Evolutionary conservation across 1,140 invertebrate species (phyloP), one percentile per base, ranked within the genome.

Genomic region (Drosophila jambulina): DNA sequence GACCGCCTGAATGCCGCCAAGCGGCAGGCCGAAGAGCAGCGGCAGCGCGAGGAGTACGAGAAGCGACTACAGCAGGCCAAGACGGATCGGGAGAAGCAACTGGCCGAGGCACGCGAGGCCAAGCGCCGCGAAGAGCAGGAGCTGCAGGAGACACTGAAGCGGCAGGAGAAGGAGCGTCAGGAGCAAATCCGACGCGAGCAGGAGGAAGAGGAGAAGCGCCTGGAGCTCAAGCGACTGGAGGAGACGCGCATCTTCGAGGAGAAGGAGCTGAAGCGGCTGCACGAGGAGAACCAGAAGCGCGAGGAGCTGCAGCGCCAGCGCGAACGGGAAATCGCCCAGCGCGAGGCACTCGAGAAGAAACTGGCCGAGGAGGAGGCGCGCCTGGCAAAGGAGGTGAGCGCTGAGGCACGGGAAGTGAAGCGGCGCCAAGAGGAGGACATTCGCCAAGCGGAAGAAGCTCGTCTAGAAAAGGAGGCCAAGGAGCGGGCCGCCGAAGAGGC

Each of bases 121-220:
- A 88, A 88, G 67, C 81, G 87, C 4, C 81, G 72, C 4, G 77
- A 91, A 10, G 71, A 92, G 12, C 61, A 82, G 42, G 71, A 57
- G 34, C 60, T 91, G 5, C 60, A 91, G 17, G 76, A 80, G n/a
- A 64, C 65, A 19, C 42, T 82, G 5, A 61, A 86, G 59, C 68
- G 82, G 46, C 83, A 91, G 57, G 90, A 92, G 40, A 72, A 71
- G 17, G 75, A 75, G 25, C 83, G 90, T 1, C 85, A 75, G 32
- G 79, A 88, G 54, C 70, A 91, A 53, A 80, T 91, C 8, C 60
- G 61, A 7, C 80, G 74, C 32, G 71, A 91, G 19, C 77, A 83
- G 19, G 62, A 90, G 48, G 91, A 92, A 43, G 91, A 92, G 36
- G 88, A 92, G 59, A 82, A 88, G 51, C 91, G 91, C 2, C 36